phyloP scores from a whole-genome alignment of 2,797 vertebrate species.

The Threskiornis aethiopicus region DNA sequence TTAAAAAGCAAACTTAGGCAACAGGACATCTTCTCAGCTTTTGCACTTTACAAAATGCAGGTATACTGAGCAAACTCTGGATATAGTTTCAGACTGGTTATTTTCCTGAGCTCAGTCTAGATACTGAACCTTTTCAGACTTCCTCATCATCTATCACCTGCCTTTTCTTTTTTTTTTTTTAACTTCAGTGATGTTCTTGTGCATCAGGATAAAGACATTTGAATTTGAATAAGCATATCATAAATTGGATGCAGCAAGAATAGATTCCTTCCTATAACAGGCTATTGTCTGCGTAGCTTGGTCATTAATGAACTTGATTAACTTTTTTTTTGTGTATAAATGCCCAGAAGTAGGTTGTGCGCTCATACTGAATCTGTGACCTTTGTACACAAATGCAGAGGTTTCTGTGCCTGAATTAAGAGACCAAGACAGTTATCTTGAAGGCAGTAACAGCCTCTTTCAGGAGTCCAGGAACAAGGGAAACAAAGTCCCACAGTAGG shows the following conservation, averaged over 20 bases:
- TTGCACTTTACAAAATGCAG: neutral
- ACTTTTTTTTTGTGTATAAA: neutral
- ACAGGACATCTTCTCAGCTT: neutral
- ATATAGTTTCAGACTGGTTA: neutral
- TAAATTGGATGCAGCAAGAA: neutral
- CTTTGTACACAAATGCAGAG: neutral
- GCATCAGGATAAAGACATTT: neutral
- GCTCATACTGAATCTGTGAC: neutral
- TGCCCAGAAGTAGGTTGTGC: neutral
- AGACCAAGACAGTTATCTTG: neutral
- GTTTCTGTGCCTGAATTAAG: neutral
- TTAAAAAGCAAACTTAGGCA: neutral
- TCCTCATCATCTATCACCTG: rapidly evolving
- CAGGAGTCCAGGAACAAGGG: neutral
- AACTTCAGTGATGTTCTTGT: neutral
- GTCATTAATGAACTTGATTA: neutral
- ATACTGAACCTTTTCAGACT: neutral
- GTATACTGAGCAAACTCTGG: neutral
- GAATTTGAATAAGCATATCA: neutral
- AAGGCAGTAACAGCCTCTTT: neutral
- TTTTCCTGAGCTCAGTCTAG: neutral
- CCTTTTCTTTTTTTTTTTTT: neutral
- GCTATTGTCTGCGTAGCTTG: neutral
- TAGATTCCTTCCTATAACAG: neutral
- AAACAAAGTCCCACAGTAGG: neutral